Conservation (phyloP, 2,888 invertebrate species). For the Tanaodytes sp. region DNA sequence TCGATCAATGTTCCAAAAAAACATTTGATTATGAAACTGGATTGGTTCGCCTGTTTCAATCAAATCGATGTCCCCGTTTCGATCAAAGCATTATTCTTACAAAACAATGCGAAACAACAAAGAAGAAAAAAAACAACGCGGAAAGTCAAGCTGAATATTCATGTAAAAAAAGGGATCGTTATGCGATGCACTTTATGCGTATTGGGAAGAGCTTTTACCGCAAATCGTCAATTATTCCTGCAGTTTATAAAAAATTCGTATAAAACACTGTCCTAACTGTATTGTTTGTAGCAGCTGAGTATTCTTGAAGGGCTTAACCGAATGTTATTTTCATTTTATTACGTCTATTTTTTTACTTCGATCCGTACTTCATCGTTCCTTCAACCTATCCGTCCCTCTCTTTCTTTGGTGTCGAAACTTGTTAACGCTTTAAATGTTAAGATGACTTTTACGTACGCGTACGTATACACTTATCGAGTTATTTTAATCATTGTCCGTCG, state of each 20-base stretch:
- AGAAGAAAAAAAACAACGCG: constrained; percentile 18
- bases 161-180: constrained; percentile 34
- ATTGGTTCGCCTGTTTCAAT: constrained; percentile 21
- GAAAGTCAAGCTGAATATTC: constrained; percentile 29
- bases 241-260: constrained; percentile 62
- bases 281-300: constrained; percentile 58
- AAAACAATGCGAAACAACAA: constrained; percentile 24
- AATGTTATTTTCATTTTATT: constrained; percentile 49
- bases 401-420: constrained; percentile 59
- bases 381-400: neutral
- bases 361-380: constrained; percentile 31
- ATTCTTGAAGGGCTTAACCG: constrained; percentile 57
- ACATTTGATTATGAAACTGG: constrained; percentile 15
- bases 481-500: constrained; percentile 71
- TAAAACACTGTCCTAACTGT: constrained; percentile 56
- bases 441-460: constrained; percentile 20
- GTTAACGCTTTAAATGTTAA: constrained; percentile 23
- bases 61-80: constrained; percentile 47
- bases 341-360: constrained; percentile 7
- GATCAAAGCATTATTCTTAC: constrained; percentile 34
- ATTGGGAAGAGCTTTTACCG: constrained; percentile 63
- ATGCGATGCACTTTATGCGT: constrained; percentile 56
- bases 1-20: constrained; percentile 5
- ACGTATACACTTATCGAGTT: neutral
- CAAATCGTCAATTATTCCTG: constrained; percentile 55